Evolutionary conservation across 2,888 invertebrate genomes (phyloP), one percentile per base, ranked within the genome.

Genomic region (Notodonta dromedarius): DNA sequence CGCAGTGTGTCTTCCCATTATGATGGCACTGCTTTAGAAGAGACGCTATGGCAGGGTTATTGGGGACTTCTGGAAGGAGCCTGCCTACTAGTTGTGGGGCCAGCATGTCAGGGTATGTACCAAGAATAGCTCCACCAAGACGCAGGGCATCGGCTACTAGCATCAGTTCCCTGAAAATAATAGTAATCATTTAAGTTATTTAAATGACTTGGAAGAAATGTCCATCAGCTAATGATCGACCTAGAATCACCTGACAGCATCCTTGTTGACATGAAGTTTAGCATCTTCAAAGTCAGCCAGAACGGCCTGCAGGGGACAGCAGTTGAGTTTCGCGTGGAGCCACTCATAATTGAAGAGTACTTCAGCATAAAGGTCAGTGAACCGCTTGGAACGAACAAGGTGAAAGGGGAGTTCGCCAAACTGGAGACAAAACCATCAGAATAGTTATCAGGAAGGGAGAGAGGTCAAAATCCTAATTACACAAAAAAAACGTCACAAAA

Each of bases 321-420:
- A 98, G 72, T 97, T 97, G 0, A 99, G 94, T 84, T 99, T 99
- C 0, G 99, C 98, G 83, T 99, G 98, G 0, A 99, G 94, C 98
- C 99, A 99, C 79, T 98, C 97, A 85, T 99, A 99, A 89, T 99
- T 99, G 90, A 99, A 99, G 0, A 99, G 94, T 0, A 99, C 99
- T 81, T 98, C 96, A 52, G 96, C 96, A 82, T 98, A 98, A 14
- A 99, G 93, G 86, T 99, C 98, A 59, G 97, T 96, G 83, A 98
- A 97, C 46, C 99, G 95, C 67, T 98, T 96, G 0, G 99, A 97
- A 7, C 99, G 95, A 0, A 99, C 97, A 78, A 99, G 92, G 83
- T 99, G 99, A 83, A 96, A 99, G 0, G 99, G 99, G 39, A 99
- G 93, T 86, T 99, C 99, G 1, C 98, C 98, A 80, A 98, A 98